These are phyloP conservation scores for Eurosta solidaginis DNA, from an alignment of 1,140 invertebrate species.

Conservation along the genomic window DNA sequence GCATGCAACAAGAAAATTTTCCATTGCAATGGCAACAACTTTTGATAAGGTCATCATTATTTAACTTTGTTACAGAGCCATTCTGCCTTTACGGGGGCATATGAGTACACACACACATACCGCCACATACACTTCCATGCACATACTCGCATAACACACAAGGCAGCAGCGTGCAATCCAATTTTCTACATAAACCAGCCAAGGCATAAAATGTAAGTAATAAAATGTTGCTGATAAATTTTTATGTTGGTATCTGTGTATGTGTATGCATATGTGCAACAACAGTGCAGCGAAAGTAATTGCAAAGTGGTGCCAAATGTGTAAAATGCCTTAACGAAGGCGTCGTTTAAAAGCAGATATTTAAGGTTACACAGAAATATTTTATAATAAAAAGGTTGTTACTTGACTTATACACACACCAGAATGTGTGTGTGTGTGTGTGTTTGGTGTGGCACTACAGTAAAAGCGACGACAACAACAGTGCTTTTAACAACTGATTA, in stretches of 20 bases:
- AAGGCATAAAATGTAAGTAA: background rate
- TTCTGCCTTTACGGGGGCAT: background rate
- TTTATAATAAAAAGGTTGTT: background rate
- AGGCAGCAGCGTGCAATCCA: no score
- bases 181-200: no score
- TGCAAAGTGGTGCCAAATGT: background rate
- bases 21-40: background rate
- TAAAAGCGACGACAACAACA: no score
- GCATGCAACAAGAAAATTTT: background rate
- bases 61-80: background rate
- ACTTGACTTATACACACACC: no score
- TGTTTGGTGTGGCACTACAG: no score
- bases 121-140: no score
- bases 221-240: constrained; percentile 7
- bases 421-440: no score
- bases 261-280: no score
- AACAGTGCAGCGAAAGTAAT: constrained; percentile 2
- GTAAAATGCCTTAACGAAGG: background rate
- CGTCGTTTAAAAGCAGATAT: background rate
- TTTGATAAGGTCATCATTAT: background rate
- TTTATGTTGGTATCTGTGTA: no score
- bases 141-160: no score
- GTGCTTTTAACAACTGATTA: no score
- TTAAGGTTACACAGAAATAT: background rate
- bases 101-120: background rate